phyloP scores from a whole-genome alignment of 2,113 vertebrate genomes.

The Coturnix japonica region DNA sequence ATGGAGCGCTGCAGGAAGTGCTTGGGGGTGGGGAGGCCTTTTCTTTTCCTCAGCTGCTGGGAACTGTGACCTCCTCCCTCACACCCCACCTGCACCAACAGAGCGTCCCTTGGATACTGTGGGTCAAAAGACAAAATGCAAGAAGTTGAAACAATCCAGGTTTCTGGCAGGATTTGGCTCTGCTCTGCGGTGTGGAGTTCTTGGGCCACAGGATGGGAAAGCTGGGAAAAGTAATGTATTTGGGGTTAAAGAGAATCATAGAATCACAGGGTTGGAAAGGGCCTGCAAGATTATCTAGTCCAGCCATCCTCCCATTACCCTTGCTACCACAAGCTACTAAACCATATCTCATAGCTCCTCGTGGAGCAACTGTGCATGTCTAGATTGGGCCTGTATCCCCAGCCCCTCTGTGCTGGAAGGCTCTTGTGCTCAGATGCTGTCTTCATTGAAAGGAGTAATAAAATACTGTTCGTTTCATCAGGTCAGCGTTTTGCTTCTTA shows the following conservation, averaged over 20 bases:
- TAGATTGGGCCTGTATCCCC: background rate
- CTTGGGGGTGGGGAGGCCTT: background rate
- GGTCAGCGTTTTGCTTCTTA: background rate
- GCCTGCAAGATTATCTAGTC: no score
- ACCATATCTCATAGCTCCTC: no score
- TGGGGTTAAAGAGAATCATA: background rate
- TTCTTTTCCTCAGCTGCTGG: conserved; percentile 8
- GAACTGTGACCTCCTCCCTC: background rate
- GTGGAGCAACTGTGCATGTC: accelerated
- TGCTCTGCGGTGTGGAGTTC: background rate
- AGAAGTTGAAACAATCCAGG: background rate
- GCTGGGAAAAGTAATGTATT: background rate
- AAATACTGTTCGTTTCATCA: background rate
- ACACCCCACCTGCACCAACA: background rate
- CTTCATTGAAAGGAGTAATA: background rate
- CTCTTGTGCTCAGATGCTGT: background rate
- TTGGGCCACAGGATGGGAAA: background rate
- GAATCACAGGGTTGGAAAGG: no score
- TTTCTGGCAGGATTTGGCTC: background rate
- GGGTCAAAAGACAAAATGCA: background rate
- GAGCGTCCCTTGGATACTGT: background rate
- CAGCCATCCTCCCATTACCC: no score
- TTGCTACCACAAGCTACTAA: no score
- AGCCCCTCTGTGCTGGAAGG: background rate
- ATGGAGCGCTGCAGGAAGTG: background rate